Conservation (phyloP, 2,113 vertebrate species). For the Hippolais icterina region DNA sequence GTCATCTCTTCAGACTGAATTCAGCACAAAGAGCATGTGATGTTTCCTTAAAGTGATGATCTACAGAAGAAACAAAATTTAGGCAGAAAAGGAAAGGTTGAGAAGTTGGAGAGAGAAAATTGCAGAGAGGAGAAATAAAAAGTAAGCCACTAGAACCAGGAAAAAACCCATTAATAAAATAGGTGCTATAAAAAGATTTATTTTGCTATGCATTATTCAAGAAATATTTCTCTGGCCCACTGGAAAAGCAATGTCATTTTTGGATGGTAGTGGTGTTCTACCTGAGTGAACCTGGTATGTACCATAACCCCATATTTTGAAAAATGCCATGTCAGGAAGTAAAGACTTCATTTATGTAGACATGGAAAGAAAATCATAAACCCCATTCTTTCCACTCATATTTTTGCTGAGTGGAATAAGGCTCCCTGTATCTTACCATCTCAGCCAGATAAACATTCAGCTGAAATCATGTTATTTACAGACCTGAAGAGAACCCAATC, state of each 20-base stretch:
- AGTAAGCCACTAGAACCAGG: neutral
- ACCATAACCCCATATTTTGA: neutral
- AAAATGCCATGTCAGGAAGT: constrained; percentile 19
- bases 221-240: neutral
- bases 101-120: neutral
- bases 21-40: neutral
- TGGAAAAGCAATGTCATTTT: constrained; percentile 10
- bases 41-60: neutral
- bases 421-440: neutral
- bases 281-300: constrained; percentile 1
- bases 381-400: neutral
- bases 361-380: constrained; percentile 14
- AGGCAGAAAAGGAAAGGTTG: neutral
- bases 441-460: neutral
- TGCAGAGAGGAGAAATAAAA: neutral
- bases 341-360: constrained; percentile 2
- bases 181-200: neutral
- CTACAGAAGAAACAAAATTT: neutral
- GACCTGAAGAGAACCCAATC: neutral
- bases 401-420: neutral
- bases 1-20: neutral
- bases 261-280: neutral
- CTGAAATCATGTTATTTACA: neutral
- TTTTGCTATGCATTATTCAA: neutral
- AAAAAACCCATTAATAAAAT: neutral